These are phyloP conservation scores for Drosophila pseudoobscura DNA, from an alignment of 1,140 invertebrate genomes.

Conservation along the genomic window DNA sequence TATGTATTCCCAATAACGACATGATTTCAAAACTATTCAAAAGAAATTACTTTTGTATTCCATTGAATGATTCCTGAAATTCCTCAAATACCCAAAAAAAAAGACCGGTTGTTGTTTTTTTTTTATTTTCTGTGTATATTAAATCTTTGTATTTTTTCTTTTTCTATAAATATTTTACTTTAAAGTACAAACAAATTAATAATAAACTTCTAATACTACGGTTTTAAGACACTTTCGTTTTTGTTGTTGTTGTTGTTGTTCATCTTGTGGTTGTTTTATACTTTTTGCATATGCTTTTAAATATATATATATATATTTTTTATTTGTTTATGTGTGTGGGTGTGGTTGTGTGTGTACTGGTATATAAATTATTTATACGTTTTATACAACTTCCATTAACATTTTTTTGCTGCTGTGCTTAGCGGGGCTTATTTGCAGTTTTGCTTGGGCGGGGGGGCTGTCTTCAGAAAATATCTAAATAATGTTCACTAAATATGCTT, in stretches of 20 bases:
- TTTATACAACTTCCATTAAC: conserved; percentile 65
- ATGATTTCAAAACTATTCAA: too few species aligned
- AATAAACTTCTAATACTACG: conserved; percentile 82
- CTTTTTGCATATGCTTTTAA: conserved; percentile 63
- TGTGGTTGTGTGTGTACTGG: conserved; percentile 48
- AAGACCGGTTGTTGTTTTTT: conserved; percentile 1
- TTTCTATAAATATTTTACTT: conserved; percentile 82
- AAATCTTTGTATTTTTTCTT: conserved; percentile 81
- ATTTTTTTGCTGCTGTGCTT: conserved; percentile 45
- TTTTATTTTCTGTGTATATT: conserved; percentile 79
- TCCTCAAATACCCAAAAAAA: background rate
- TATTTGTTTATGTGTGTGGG: conserved; percentile 55
- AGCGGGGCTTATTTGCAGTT: conserved; percentile 35
- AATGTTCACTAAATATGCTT: conserved; percentile 59
- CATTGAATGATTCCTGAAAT: too few species aligned
- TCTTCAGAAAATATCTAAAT: conserved; percentile 28
- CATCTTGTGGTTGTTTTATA: conserved; percentile 70
- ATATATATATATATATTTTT: conserved; percentile 45
- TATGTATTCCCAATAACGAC: too few species aligned
- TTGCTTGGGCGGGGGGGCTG: conserved; percentile 10
- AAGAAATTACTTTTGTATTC: too few species aligned
- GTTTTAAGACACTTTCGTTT: conserved; percentile 81
- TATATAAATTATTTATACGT: conserved; percentile 65
- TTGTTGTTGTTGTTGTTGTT: conserved; percentile 70
- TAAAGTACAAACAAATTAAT: conserved; percentile 82